Evolutionary conservation across 1,140 invertebrate genomes (phyloP), one percentile per base, ranked within the genome.

Genomic region (Alviniconcha marisindica): DNA sequence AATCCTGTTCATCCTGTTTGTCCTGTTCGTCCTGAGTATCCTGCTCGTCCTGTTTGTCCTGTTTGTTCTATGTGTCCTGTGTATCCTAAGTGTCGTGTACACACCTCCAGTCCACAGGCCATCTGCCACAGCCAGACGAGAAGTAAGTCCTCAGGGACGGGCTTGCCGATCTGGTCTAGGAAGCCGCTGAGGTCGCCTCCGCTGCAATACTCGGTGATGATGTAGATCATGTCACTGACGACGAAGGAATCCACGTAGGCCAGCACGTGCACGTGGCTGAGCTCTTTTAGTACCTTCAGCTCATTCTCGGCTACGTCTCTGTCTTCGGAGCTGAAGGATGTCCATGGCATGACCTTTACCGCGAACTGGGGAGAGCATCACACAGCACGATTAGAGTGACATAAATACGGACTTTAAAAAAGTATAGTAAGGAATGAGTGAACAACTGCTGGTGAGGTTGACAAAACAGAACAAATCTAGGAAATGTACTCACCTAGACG

Each of bases 191-290:
- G 2, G 54, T 82, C 81, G 5, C 81, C 81, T 1, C 81, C 81
- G n/a, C 18, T 24, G 42, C 81, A 82, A 54, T 40, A 82, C 73
- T 82, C 81, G 0, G 81, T 82, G 51, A 76, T 24, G 71, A 82
- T 60, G 54, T 76, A 82, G 14, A 82, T 31, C 15, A 44, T n/a
- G n/a, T 38, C 60, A 1, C 54, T 66, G 56, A 28, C 5, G 31
- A 69, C 24, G 60, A 66, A 66, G 40, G 31, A 33, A 40, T 80
- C 78, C 15, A 44, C 40, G 78, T 80, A 80, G 21, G 4, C n/a
- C 18, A 80, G 54, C 15, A 80, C 56, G 78, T 80, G 36, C 12
- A 66, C 78, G 38, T 80, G 78, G 60, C 33, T 60, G 5, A 80
- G 78, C 5, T 60, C 33, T 38, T 66, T 80, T 21, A 80, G 56